Percentiles rank a stretch among this genome's conserved stretches.
Conservation (phyloP, 2,888 invertebrate species). For the Cyclophora albipunctata region DNA sequence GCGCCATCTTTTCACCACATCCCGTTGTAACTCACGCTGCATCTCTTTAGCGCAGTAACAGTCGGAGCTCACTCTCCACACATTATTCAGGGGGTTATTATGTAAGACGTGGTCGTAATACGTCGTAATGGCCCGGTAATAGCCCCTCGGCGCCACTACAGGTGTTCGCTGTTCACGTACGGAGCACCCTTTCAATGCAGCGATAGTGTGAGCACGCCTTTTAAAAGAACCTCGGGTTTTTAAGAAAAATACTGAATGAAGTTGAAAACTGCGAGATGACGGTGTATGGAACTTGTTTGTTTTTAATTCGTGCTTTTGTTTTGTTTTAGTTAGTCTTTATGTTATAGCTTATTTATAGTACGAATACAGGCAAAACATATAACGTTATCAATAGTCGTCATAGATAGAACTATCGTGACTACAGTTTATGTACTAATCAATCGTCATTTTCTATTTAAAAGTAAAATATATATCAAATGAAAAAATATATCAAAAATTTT, state of each 20-base stretch:
- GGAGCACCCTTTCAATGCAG: conserved; percentile 36
- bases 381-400: too few species aligned
- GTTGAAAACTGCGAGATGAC: conserved; percentile 10
- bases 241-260: conserved; percentile 22
- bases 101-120: conserved; percentile 28
- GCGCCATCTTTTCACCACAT: too few species aligned
- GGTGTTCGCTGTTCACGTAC: conserved; percentile 21
- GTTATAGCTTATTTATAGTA: too few species aligned
- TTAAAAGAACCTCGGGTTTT: conserved; percentile 1
- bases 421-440: too few species aligned
- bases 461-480: too few species aligned
- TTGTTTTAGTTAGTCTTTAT: too few species aligned
- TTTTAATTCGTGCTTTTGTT: too few species aligned
- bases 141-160: conserved; percentile 34
- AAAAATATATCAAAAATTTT: too few species aligned
- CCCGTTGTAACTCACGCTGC: conserved; percentile 6
- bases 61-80: conserved; percentile 28
- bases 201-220: conserved; percentile 25
- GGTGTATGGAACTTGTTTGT: too few species aligned
- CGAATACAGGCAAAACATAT: too few species aligned
- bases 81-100: conserved; percentile 38
- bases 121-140: conserved; percentile 36
- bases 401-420: too few species aligned
- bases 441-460: too few species aligned
- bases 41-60: background rate